These are phyloP conservation scores for Sciurus vulgaris DNA, from an alignment of 2,797 vertebrate genomes.

Conservation along the genomic window DNA sequence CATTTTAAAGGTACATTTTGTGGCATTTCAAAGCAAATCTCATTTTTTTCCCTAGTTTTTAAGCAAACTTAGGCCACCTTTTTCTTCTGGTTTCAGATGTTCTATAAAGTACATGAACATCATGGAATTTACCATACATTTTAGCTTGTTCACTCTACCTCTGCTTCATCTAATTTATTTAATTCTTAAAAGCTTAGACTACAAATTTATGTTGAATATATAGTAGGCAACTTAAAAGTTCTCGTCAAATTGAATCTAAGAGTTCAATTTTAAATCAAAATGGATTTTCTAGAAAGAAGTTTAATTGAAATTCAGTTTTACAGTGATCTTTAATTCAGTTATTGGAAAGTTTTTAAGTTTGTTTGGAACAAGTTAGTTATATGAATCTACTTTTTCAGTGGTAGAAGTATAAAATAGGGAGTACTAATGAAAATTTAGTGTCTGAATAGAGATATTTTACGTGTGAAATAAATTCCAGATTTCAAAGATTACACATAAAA, in stretches of 20 bases:
- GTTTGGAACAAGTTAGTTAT: background rate
- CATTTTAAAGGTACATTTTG: background rate
- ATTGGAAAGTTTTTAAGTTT: background rate
- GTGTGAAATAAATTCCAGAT: background rate
- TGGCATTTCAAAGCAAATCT: background rate
- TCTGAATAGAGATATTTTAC: background rate
- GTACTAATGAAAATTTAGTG: background rate
- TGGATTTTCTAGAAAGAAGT: background rate
- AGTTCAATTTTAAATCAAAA: background rate
- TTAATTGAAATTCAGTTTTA: slow-evolving; percentile 2
- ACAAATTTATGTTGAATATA: slow-evolving; percentile 1
- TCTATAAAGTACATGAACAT: background rate
- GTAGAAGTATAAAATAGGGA: slow-evolving; percentile 39
- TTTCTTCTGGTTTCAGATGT: background rate
- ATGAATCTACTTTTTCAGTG: background rate
- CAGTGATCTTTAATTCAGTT: background rate
- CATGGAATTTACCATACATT: background rate
- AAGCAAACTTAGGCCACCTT: background rate
- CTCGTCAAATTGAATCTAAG: background rate
- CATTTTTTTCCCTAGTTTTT: background rate
- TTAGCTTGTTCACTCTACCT: background rate
- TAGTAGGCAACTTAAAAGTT: background rate
- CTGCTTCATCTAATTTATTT: background rate
- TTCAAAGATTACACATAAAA: background rate
- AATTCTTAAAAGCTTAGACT: background rate